Conservation (phyloP, 2,797 vertebrate genomes). For the Ara ararauna region DNA sequence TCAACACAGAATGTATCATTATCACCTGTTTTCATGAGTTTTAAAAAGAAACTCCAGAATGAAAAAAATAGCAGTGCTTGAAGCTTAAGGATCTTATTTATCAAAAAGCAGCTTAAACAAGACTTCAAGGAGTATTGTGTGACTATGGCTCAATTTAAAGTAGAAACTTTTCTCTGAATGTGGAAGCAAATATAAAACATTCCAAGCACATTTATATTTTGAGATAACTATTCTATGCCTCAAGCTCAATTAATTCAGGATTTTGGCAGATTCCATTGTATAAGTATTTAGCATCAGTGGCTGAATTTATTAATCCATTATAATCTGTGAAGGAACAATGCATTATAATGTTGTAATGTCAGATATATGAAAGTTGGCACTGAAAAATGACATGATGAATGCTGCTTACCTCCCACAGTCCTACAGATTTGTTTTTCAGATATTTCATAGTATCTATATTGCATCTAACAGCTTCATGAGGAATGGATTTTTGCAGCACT, state of each 20-base stretch:
- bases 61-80: background rate
- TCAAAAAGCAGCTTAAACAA: background rate
- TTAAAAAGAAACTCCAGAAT: background rate
- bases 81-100: background rate
- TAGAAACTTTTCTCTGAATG: background rate
- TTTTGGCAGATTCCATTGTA: background rate
- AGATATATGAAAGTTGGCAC: background rate
- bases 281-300: background rate
- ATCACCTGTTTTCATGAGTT: background rate
- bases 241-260: background rate
- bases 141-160: background rate
- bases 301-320: conserved; percentile 39
- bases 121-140: background rate
- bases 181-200: background rate
- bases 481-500: background rate
- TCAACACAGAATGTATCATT: background rate
- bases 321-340: conserved; percentile 9
- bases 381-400: background rate
- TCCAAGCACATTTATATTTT: background rate
- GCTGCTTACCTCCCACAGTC: background rate
- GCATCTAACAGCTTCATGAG: background rate
- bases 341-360: conserved; percentile 7
- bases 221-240: background rate
- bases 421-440: conserved; percentile 2
- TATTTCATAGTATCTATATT: background rate